Base-by-base conservation (phyloP, 2,888 invertebrate genomes). In the Anarsia innoxiella region DNA sequence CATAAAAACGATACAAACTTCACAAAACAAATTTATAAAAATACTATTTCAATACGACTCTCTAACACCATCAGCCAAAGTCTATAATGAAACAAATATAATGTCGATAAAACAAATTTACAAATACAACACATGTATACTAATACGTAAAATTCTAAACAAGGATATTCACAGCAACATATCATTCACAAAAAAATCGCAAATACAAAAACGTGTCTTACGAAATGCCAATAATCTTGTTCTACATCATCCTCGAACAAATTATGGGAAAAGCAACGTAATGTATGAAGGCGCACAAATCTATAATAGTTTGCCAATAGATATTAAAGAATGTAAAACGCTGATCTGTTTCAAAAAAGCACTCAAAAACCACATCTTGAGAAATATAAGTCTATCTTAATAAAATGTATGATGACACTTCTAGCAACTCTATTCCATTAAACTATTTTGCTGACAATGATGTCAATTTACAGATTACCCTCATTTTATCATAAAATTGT, bases 11-110 rank as follows among this genome's bases (percentile, higher is more conserved):
- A 9, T 38, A 23, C 39, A 42, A 31, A 23, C 14, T 6, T 14
- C 12, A 2, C 36, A 40, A 31, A 26, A 31, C 12, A 35, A 26
- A 26, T 10, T 41, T 10, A 28, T 42, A 1, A 39, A 39, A 39
- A 16, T 30, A n/a, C 14, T 42, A 27, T 42, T 31, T 30, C 19
- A 30, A 13, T 39, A 36, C n/a, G 12, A 32, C 10, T 42, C 14
- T 19, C n/a, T 37, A 9, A 37, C 39, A 12, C 31, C 39, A 8
- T 31, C 42, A 2, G 27, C 6, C 5, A 33, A 27, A 11, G n/a
- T 39, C 16, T 42, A 39, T 13, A 37, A 31, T 19, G 12, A 39
- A 27, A 37, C 36, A 3, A 33, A 33, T 13, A 2, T 41, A 14
- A 15, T 41, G 23, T 19, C 29, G 16, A 16, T 41, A 3, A 27